Conservation (phyloP, 2,113 vertebrate species). For the Brachyhypopomus occidentalis region DNA sequence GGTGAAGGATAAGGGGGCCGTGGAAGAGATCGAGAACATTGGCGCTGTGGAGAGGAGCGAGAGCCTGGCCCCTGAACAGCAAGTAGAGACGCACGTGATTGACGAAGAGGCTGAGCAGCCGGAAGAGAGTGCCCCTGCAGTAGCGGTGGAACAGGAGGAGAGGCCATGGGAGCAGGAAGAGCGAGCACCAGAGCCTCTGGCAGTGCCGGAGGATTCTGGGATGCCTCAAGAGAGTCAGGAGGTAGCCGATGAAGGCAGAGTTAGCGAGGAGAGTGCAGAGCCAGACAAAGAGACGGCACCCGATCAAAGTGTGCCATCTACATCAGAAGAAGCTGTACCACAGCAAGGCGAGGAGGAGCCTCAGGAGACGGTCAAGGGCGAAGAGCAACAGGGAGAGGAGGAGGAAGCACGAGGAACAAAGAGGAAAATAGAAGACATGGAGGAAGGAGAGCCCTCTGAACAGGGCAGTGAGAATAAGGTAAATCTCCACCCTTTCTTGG, state of each 20-base stretch:
- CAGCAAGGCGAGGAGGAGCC: conserved; percentile 31
- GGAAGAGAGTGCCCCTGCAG: neutral
- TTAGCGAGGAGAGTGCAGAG: neutral
- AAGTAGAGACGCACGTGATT: conserved; percentile 49
- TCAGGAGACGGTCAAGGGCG: conserved; percentile 1
- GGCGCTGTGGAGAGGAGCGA: conserved; percentile 44
- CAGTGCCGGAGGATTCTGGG: conserved; percentile 27
- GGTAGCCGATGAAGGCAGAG: neutral
- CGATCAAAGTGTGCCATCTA: conserved; percentile 19
- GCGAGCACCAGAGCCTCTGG: neutral
- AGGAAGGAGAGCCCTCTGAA: conserved; percentile 55
- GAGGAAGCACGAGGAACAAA: conserved; percentile 66
- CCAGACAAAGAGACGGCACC: conserved; percentile 25
- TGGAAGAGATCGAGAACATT: conserved; percentile 55
- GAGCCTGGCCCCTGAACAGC: conserved; percentile 21
- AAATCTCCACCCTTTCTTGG: neutral
- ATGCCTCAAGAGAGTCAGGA: conserved; percentile 50
- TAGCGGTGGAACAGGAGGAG: conserved; percentile 29
- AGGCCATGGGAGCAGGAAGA: conserved; percentile 42
- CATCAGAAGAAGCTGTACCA: conserved; percentile 28
- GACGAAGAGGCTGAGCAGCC: conserved; percentile 51
- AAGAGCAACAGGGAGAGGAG: neutral
- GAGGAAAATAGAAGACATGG: conserved; percentile 66
- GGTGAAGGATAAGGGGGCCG: conserved; percentile 53
- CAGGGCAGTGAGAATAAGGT: conserved; percentile 73